Percentiles rank a stretch among this genome's conserved stretches.
These are phyloP conservation scores for Mohoua ochrocephala DNA, from an alignment of 2,113 vertebrate species.

Conservation along the genomic window DNA sequence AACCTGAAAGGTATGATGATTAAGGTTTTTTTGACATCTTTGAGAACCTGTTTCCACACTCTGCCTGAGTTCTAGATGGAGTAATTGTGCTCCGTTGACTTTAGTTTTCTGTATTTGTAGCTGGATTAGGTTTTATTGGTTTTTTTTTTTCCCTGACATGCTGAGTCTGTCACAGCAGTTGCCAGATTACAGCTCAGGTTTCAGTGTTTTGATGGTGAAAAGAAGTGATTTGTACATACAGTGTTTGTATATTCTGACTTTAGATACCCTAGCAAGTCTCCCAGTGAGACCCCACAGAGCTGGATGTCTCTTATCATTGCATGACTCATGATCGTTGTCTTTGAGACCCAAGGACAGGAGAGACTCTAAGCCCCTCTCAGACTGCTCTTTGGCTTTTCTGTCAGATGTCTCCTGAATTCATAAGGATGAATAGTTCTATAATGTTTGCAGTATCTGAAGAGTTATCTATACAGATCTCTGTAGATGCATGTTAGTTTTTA, in stretches of 20 bases:
- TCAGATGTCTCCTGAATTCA: not conserved
- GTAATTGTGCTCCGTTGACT: not conserved
- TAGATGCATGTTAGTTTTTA: not conserved
- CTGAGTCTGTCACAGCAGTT: not conserved
- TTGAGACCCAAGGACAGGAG: not conserved
- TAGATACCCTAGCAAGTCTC: not conserved
- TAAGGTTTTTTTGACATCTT: not conserved
- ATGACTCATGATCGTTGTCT: accelerated
- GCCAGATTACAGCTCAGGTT: not conserved
- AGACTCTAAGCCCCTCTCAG: not conserved
- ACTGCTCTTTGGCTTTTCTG: not conserved
- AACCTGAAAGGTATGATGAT: not conserved
- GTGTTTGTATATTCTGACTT: not conserved
- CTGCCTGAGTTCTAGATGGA: not conserved
- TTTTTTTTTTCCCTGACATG: not conserved
- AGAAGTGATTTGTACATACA: not conserved
- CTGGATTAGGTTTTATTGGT: not conserved
- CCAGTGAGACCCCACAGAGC: not conserved
- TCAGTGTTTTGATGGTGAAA: not conserved
- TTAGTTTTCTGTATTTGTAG: not conserved
- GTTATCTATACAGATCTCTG: not conserved
- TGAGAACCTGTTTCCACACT: not conserved
- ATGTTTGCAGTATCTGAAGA: not conserved
- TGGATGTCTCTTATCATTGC: not conserved
- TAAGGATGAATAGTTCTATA: not conserved